Base-by-base conservation (phyloP, 2,888 invertebrate genomes). In the Heliconius sara region DNA sequence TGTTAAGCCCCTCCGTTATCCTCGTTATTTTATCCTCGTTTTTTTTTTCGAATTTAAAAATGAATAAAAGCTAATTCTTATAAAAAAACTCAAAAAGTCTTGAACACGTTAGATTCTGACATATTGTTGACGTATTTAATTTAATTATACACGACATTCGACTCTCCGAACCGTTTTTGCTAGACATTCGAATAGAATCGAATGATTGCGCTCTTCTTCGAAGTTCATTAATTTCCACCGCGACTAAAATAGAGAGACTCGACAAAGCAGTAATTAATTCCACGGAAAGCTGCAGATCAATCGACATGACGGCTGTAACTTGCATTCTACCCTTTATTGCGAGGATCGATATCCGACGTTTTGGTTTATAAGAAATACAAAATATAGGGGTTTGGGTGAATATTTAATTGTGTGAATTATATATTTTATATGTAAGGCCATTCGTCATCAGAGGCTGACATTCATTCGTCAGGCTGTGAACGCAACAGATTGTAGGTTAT, bases 241-340 rank as follows among this genome's bases (percentile, higher is more conserved):
- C 87, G 86, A 85, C 79, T 74, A 84, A 85, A 86, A 87, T 86
- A 86, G 88, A 86, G 87, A 88, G 87, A 87, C 84, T 84, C 83
- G 84, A 86, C 86, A 85, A 86, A 85, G 84, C 87, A 86, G 90
- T 89, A 91, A 93, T 93, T 93, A 93, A 91, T 92, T 91, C 89
- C 89, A 90, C 90, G 90, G 90, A 89, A 89, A 90, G 89, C 89
- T 87, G 86, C 89, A 90, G 89, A 89, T 91, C 90, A 90, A 91
- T 92, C 89, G 87, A 88, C 88, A 90, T 93, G 91, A 93, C 92
- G 91, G 89, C 89, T 88, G 85, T 89, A 90, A 88, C 87, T 87
- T 88, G 85, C 87, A 87, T 85, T 85, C 87, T 83, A 83, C 84
- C 79, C 83, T 81, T 82, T 82, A 80, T 82, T 86, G 83, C 83